Base-by-base conservation (phyloP, 2,888 invertebrate genomes). In the Hydriomena furcata region DNA sequence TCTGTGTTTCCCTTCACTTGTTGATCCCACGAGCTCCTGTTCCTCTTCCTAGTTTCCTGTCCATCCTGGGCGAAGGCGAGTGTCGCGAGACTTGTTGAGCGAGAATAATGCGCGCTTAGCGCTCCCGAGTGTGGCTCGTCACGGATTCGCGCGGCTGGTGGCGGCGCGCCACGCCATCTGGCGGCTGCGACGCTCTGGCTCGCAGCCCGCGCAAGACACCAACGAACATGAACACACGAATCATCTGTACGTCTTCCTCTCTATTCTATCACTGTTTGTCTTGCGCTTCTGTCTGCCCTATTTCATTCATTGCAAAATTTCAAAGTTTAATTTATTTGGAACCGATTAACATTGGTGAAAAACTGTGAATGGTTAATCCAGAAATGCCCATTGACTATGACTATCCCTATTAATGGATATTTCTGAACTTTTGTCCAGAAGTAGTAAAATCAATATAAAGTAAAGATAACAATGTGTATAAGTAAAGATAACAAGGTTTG, bases 101-200 rank as follows among this genome's bases (percentile, higher is more conserved):
- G 20, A 11, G 68, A 70, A 67, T 72, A 63, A 84, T 81, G 83
- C 82, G 84, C 84, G 82, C 64, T 63, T 82, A 84, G 85, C 80
- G 85, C 80, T 73, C 73, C 65, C 78, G 76, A 89, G 74, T 70
- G 92, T 93, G 93, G 93, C 93, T 91, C 92, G 93, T 69, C 93
- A 93, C 92, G 92, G 93, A 68, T 91, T 93, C 84, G 93, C 93
- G 82, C 92, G 93, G 85, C 92, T 93, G 79, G 93, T 93, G 92
- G 93, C 93, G 84, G 93, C 93, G 69, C 93, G 93, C 85, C 93
- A 93, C 91, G 93, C 93, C 91, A 92, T 93, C 91, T 93, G 93
- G 93, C 92, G 93, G 76, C 91, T 93, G 79, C 91, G 93, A 74
- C 88, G 90, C 71, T 90, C 91, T 70, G 90, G 87, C 76, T 91